Evolutionary conservation across 2,888 invertebrate genomes (phyloP).

Genomic region (Synanthedon myopaeformis): DNA sequence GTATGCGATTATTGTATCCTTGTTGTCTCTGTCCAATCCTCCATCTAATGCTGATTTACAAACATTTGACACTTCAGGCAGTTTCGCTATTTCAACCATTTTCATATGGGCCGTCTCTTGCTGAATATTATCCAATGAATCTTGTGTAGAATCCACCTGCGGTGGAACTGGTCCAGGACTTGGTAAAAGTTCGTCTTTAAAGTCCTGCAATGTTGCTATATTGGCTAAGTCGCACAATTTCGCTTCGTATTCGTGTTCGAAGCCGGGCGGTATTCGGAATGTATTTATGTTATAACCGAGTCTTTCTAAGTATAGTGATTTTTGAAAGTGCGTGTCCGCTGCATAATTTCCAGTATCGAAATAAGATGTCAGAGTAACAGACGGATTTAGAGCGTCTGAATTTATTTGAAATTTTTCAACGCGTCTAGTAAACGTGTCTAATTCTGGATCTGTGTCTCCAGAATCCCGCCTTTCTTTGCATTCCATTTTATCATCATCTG

Average conservation of each 20-base stretch:
- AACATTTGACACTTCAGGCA: too few relatives aligned
- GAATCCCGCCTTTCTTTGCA: conserved; percentile 26
- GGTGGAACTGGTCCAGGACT: not conserved
- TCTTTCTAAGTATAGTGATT: not conserved
- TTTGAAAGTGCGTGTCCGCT: conserved; percentile 37
- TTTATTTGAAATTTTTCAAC: conserved; percentile 46
- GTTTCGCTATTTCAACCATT: not conserved
- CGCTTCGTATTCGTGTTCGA: conserved; percentile 43
- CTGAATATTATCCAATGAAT: not conserved
- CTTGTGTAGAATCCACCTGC: not conserved
- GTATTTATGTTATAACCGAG: not conserved
- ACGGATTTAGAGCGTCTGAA: conserved; percentile 22
- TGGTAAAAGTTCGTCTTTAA: not conserved
- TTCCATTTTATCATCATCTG: conserved; percentile 52
- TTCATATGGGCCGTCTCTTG: not conserved
- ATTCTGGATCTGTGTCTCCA: conserved; percentile 24
- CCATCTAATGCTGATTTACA: too few relatives aligned
- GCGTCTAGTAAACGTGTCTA: conserved; percentile 50
- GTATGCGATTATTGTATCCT: too few relatives aligned
- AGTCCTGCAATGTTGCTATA: not conserved
- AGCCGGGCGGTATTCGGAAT: conserved; percentile 45
- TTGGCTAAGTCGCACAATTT: conserved; percentile 6
- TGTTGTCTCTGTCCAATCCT: too few relatives aligned
- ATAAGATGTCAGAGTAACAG: conserved; percentile 48
- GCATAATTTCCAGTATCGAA: conserved; percentile 63